Evolutionary conservation across 2,113 vertebrate species (phyloP).

Genomic region (Aldabrachelys gigantea): DNA sequence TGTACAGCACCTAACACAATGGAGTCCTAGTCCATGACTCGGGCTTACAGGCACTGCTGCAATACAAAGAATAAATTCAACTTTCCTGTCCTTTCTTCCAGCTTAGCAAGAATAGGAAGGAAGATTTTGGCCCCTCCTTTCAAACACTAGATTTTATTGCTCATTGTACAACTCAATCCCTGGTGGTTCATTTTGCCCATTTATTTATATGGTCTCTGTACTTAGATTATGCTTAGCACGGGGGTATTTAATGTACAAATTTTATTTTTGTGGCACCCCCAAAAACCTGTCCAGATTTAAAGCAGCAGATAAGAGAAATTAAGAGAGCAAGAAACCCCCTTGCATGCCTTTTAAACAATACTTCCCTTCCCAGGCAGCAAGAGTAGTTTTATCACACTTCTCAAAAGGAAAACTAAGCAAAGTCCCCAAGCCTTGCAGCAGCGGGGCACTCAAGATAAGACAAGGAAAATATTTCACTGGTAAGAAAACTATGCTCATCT

Average conservation of each 20-base stretch:
- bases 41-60: not conserved
- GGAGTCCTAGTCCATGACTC: not conserved
- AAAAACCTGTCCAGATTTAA: constrained; percentile 21
- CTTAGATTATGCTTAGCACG: not conserved
- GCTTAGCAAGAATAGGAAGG: not conserved
- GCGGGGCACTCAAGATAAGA: constrained; percentile 65
- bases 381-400: constrained; percentile 49
- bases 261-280: constrained; percentile 33
- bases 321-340: not conserved
- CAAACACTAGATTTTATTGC: not conserved
- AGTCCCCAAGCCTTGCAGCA: constrained; percentile 61
- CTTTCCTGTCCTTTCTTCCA: not conserved
- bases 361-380: constrained; percentile 15
- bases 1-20: not conserved
- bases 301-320: not conserved
- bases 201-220: fast-evolving
- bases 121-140: not conserved
- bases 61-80: not conserved
- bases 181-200: not conserved
- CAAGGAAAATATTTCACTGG: constrained; percentile 67
- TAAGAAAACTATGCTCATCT: constrained; percentile 59
- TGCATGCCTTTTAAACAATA: not conserved
- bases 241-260: not conserved
- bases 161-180: not conserved
- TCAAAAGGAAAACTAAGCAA: not conserved